Conservation (phyloP, 2,113 vertebrate genomes). For the Dipodomys merriami region DNA sequence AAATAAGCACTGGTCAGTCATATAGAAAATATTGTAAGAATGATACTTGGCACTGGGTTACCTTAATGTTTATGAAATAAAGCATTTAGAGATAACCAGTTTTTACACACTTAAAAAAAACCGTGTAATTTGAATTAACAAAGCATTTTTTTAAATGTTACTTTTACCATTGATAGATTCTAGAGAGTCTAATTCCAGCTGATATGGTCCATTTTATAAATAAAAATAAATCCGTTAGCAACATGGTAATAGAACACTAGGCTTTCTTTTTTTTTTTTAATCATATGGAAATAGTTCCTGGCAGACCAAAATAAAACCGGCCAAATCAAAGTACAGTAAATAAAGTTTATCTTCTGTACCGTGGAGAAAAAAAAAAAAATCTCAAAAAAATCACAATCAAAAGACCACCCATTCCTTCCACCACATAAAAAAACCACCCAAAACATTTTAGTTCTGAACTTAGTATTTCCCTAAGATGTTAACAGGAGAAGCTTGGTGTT, state of each 20-base stretch:
- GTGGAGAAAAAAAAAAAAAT: slow-evolving; percentile 69
- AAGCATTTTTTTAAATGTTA: slow-evolving; percentile 81
- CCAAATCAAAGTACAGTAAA: slow-evolving; percentile 79
- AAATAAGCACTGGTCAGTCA: slow-evolving; percentile 91
- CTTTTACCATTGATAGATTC: slow-evolving; percentile 81
- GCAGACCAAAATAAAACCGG: slow-evolving; percentile 80
- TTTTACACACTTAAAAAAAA: slow-evolving; percentile 72
- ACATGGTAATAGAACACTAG: slow-evolving; percentile 81
- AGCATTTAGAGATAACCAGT: slow-evolving; percentile 85
- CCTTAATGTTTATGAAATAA: slow-evolving; percentile 84
- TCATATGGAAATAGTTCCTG: slow-evolving; percentile 75
- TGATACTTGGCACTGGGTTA: slow-evolving; percentile 91
- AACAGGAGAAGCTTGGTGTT: slow-evolving; percentile 62
- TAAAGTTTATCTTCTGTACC: slow-evolving; percentile 73
- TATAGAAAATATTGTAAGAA: slow-evolving; percentile 88
- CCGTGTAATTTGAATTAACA: slow-evolving; percentile 84
- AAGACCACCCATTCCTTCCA: slow-evolving; percentile 16
- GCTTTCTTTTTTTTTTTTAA: slow-evolving; percentile 44
- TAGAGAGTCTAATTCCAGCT: slow-evolving; percentile 84
- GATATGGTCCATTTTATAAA: slow-evolving; percentile 63
- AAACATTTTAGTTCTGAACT: slow-evolving; percentile 79
- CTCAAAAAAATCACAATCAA: slow-evolving; percentile 47
- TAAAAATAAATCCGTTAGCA: slow-evolving; percentile 48
- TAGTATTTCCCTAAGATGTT: slow-evolving; percentile 67
- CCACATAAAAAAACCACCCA: slow-evolving; percentile 39